Evolutionary conservation across 2,888 invertebrate species (phyloP).

Genomic region (Pseudolycoriella hygida): DNA sequence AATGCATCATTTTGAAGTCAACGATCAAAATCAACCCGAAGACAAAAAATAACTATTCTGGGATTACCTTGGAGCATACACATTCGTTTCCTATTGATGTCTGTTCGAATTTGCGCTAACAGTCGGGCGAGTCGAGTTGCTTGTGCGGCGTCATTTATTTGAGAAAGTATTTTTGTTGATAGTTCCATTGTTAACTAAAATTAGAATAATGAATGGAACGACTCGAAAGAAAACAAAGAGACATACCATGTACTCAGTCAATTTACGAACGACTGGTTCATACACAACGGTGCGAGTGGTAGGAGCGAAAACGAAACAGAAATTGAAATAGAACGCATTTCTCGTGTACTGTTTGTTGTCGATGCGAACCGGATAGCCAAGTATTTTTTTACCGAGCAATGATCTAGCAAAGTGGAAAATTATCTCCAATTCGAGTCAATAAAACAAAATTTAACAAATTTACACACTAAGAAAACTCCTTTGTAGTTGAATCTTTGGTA

Average conservation of each 20-base stretch:
- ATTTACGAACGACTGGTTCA: conserved; percentile 64
- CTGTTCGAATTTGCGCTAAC: conserved; percentile 44
- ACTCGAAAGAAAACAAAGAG: not conserved
- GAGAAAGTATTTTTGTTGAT: conserved; percentile 54
- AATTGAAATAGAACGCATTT: conserved; percentile 68
- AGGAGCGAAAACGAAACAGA: conserved; percentile 66
- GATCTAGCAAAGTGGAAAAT: conserved; percentile 44
- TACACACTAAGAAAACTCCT: conserved; percentile 64
- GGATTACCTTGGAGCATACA: conserved; percentile 48
- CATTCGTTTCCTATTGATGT: conserved; percentile 50
- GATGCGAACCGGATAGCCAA: conserved; percentile 64
- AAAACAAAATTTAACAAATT: conserved; percentile 19
- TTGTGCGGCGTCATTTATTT: conserved; percentile 34
- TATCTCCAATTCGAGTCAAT: not conserved
- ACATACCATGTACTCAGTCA: conserved; percentile 62
- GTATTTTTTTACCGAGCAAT: conserved; percentile 52
- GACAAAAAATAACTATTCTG: too few species aligned
- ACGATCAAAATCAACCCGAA: too few species aligned
- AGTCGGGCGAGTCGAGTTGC: conserved; percentile 42
- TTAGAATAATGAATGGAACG: not conserved
- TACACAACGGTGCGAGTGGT: conserved; percentile 60
- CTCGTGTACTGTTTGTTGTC: conserved; percentile 61
- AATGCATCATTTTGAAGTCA: too few species aligned
- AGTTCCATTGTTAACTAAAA: conserved; percentile 47
- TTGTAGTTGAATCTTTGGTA: conserved; percentile 66